A percentile compares a stretch with the other conserved stretches of the same genome.
Evolutionary conservation across 2,113 vertebrate genomes (phyloP).

Genomic region (Dunckerocampus dactyliophorus): DNA sequence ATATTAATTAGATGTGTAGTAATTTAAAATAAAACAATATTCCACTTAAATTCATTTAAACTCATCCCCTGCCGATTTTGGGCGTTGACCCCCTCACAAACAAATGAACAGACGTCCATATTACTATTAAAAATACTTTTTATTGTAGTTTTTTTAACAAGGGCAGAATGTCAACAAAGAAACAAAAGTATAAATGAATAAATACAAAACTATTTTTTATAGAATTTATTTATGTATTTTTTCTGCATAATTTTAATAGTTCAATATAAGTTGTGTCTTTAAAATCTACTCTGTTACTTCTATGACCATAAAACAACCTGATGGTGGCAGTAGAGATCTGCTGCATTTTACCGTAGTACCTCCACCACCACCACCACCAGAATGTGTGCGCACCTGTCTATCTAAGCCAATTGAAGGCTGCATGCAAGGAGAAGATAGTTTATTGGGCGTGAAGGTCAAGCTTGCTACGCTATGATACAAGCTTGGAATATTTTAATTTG

Average conservation of each 20-base stretch:
- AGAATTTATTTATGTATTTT: not conserved
- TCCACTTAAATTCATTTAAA: too few species aligned
- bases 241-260: too few species aligned
- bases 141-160: too few species aligned
- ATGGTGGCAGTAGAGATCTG: constrained; percentile 41
- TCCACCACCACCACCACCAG: not conserved
- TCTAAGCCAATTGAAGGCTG: not conserved
- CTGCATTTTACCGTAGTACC: not conserved
- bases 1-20: too few species aligned
- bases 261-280: too few species aligned
- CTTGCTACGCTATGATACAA: not conserved
- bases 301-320: constrained; percentile 12
- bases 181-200: not conserved
- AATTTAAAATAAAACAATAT: too few species aligned
- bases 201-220: not conserved
- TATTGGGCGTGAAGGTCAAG: constrained; percentile 31
- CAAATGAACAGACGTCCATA: too few species aligned
- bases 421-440: constrained; percentile 11
- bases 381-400: constrained; percentile 24
- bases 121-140: too few species aligned
- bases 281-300: not conserved
- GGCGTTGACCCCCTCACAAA: too few species aligned
- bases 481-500: not conserved
- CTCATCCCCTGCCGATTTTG: too few species aligned
- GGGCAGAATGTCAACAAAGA: too few species aligned